A percentile compares a stretch with the other conserved stretches of the same genome.
Evolutionary conservation across 2,888 invertebrate species (phyloP).

Genomic region (Trichopoda pennipes): DNA sequence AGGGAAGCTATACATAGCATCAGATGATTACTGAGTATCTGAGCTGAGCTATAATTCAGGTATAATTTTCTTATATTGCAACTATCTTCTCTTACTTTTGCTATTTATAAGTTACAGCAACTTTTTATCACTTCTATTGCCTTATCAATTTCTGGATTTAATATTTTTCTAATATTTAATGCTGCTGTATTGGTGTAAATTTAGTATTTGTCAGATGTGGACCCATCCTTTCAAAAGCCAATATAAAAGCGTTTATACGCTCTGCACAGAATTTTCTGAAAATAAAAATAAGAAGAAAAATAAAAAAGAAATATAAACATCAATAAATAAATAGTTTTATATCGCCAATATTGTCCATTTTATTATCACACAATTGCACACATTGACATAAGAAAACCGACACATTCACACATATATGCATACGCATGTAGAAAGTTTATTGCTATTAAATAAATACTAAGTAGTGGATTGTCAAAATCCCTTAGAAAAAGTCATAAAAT

Average conservation of each 20-base stretch:
- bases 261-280: slow-evolving; percentile 3
- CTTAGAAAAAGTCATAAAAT: slow-evolving; percentile 53
- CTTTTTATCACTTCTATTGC: too few relatives aligned
- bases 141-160: too few relatives aligned
- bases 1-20: too few relatives aligned
- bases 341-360: slow-evolving; percentile 54
- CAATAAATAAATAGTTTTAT: slow-evolving; percentile 65
- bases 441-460: slow-evolving; percentile 54
- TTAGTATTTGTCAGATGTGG: slow-evolving; percentile 39
- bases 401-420: background rate
- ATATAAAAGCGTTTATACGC: background rate
- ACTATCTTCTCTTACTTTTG: too few relatives aligned
- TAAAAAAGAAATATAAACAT: slow-evolving; percentile 40
- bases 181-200: background rate
- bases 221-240: background rate
- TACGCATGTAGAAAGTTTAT: slow-evolving; percentile 25
- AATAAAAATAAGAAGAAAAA: background rate
- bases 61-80: too few relatives aligned
- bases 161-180: background rate
- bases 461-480: slow-evolving; percentile 54
- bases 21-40: too few relatives aligned
- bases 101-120: too few relatives aligned
- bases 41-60: too few relatives aligned
- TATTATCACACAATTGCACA: slow-evolving; percentile 48
- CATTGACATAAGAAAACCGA: background rate